These are phyloP conservation scores for Anisognathus igniventris DNA, from an alignment of 2,797 vertebrate genomes.

Conservation along the genomic window DNA sequence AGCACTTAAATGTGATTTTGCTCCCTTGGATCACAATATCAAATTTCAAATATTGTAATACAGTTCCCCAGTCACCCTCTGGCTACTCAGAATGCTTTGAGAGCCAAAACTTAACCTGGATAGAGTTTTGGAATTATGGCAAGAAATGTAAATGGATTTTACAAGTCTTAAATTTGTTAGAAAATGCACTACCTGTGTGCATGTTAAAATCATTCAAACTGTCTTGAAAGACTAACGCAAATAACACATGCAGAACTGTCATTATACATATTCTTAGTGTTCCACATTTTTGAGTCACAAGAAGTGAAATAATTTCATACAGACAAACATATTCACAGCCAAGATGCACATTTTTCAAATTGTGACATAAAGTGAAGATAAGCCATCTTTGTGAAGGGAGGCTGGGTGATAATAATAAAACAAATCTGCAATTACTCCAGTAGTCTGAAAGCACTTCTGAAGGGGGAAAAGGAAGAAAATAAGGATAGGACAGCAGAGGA, in stretches of 20 bases:
- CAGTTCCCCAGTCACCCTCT: background rate
- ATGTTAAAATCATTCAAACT: background rate
- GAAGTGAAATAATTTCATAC: background rate
- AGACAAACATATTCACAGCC: background rate
- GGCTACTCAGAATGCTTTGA: background rate
- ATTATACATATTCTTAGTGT: background rate
- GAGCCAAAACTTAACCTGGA: background rate
- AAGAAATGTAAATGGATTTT: background rate
- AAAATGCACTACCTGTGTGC: background rate
- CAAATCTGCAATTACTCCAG: background rate
- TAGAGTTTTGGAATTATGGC: background rate
- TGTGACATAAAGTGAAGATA: background rate
- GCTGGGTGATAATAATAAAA: background rate
- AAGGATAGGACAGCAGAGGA: background rate
- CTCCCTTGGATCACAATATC: background rate
- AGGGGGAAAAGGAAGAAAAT: background rate
- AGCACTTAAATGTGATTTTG: background rate
- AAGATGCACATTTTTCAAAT: background rate
- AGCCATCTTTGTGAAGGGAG: background rate
- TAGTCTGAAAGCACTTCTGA: background rate
- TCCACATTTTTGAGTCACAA: background rate
- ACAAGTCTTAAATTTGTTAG: background rate
- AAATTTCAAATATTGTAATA: background rate
- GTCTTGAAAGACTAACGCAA: background rate
- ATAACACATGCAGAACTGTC: background rate